These are phyloP conservation scores for Apeltes quadracus DNA, from an alignment of 2,113 vertebrate species.

Conservation along the genomic window DNA sequence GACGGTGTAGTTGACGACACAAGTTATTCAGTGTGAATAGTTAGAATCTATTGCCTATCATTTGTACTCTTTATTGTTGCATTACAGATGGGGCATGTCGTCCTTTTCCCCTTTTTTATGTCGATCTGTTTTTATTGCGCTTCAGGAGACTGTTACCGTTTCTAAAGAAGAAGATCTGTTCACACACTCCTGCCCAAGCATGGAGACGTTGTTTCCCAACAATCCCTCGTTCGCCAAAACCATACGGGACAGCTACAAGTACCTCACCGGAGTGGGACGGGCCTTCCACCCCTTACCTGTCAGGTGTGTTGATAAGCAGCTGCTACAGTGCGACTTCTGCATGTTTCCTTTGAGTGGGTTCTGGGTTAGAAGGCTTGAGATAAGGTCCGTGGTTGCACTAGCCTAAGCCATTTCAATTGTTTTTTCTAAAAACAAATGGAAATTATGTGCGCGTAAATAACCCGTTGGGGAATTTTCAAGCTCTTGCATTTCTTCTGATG, in stretches of 20 bases:
- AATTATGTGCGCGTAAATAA: not conserved
- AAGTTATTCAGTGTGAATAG: no score
- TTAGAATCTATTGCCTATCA: not conserved
- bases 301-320: conserved; percentile 61
- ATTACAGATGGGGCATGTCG: not conserved
- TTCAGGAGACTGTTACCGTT: conserved; percentile 44
- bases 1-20: not conserved
- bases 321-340: not conserved
- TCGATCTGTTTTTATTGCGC: not conserved
- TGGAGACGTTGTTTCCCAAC: conserved; percentile 83
- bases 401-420: not conserved
- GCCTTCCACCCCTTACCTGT: conserved; percentile 68
- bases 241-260: conserved; percentile 84
- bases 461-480: not conserved
- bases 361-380: not conserved
- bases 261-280: conserved; percentile 82
- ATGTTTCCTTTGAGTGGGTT: not conserved
- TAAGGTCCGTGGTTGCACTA: not conserved
- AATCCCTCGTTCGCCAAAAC: conserved; percentile 84
- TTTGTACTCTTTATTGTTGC: not conserved
- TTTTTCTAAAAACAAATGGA: not conserved
- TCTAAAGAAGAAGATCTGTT: conserved; percentile 76
- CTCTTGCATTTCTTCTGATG: not conserved
- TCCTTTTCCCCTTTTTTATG: not conserved
- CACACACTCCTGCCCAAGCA: conserved; percentile 82